Percentiles rank a stretch among this genome's conserved stretches.
Conservation (phyloP, 2,888 invertebrate genomes). For the Plagiodera versicolora region DNA sequence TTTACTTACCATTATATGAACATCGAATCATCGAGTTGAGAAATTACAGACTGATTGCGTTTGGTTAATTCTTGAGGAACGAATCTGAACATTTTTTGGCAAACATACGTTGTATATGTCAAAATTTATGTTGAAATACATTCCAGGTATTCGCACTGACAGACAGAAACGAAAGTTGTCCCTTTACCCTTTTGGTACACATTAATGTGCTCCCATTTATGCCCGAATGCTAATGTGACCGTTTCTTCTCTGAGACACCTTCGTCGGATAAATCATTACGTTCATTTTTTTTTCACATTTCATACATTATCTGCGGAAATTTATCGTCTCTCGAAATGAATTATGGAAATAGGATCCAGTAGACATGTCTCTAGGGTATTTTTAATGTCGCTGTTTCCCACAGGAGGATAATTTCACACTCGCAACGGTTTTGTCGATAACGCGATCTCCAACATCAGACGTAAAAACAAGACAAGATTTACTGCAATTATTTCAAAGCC, state of each 20-base stretch:
- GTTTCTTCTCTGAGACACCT: slow-evolving; percentile 1
- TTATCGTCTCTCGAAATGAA: slow-evolving; percentile 18
- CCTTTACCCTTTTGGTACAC: not conserved
- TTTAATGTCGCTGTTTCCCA: slow-evolving; percentile 12
- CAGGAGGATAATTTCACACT: not conserved
- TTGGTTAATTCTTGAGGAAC: too few relatives aligned
- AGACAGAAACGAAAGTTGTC: not conserved
- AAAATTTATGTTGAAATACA: slow-evolving; percentile 19
- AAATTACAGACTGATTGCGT: too few relatives aligned
- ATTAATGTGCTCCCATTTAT: not conserved
- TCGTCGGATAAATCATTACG: slow-evolving; percentile 15
- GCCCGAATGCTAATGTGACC: not conserved
- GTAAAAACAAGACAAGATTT: too few relatives aligned
- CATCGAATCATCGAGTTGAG: too few relatives aligned
- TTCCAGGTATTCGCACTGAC: slow-evolving; percentile 9
- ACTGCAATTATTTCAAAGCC: too few relatives aligned
- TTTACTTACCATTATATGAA: too few relatives aligned
- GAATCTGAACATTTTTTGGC: too few relatives aligned
- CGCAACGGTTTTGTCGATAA: not conserved
- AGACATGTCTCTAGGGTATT: slow-evolving; percentile 13
- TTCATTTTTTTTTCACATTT: slow-evolving; percentile 14
- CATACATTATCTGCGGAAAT: slow-evolving; percentile 18
- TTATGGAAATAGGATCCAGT: slow-evolving; percentile 19
- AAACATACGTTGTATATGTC: too few relatives aligned
- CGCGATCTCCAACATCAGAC: too few relatives aligned